Evolutionary conservation across 1,140 invertebrate species (phyloP).

Genomic region (Drosophila grimshawi): DNA sequence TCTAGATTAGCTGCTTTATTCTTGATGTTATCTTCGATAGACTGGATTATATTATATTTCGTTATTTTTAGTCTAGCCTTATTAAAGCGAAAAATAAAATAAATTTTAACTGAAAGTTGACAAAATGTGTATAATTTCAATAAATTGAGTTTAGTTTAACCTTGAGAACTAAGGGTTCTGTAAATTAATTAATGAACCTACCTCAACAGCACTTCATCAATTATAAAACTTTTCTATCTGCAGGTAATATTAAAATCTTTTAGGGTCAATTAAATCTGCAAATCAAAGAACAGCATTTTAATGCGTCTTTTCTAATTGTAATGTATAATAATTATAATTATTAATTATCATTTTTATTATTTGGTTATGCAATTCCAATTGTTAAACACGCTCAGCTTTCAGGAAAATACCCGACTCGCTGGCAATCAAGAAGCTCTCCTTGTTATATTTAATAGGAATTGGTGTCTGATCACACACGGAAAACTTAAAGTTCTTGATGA

Average conservation of each 20-base stretch:
- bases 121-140: no score
- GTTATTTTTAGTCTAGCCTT: no score
- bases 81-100: neutral
- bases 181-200: neutral
- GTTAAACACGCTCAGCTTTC: slow-evolving; percentile 58
- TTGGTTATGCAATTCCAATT: neutral
- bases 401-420: slow-evolving; percentile 64
- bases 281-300: neutral
- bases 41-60: neutral
- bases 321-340: neutral
- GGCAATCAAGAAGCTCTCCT: slow-evolving; percentile 49
- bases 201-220: slow-evolving; percentile 1
- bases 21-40: no score
- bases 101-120: no score
- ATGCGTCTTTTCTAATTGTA: neutral
- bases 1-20: neutral
- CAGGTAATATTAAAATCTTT: neutral
- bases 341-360: neutral
- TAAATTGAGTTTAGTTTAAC: no score
- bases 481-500: slow-evolving; percentile 82
- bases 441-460: slow-evolving; percentile 58
- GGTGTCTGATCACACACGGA: slow-evolving; percentile 71
- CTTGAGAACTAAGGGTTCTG: no score
- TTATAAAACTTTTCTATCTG: neutral
- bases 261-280: neutral